Conservation (phyloP, 1,140 invertebrate genomes). For the Epicauta chinensis region DNA sequence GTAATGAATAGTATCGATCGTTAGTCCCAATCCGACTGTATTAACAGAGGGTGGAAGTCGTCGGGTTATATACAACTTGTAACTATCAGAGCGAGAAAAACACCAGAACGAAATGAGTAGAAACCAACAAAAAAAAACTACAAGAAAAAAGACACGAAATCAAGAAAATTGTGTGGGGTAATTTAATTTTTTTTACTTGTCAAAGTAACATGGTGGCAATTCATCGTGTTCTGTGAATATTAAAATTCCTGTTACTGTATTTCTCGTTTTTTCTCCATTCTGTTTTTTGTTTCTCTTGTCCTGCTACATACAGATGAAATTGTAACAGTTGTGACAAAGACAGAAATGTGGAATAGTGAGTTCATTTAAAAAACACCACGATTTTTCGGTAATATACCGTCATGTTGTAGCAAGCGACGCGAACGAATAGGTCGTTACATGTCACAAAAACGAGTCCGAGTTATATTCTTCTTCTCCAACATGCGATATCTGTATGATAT, state of each 20-base stretch:
- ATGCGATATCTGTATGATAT: slow-evolving; percentile 27
- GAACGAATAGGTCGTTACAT: slow-evolving; percentile 20
- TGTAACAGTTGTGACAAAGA: too few relatives aligned
- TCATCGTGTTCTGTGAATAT: too few relatives aligned
- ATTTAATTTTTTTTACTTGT: too few relatives aligned
- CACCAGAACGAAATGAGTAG: background rate
- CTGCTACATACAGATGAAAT: too few relatives aligned
- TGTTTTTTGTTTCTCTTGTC: too few relatives aligned
- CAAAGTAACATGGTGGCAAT: too few relatives aligned
- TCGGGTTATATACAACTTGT: slow-evolving; percentile 4
- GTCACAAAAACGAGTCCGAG: slow-evolving; percentile 23
- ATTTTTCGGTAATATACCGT: background rate
- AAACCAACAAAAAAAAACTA: too few relatives aligned
- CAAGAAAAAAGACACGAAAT: too few relatives aligned
- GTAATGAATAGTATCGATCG: slow-evolving; percentile 33
- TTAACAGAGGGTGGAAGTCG: background rate
- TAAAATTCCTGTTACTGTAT: too few relatives aligned
- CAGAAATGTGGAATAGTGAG: background rate
- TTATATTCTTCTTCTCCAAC: slow-evolving; percentile 20
- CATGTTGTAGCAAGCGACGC: slow-evolving; percentile 19
- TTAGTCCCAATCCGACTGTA: slow-evolving; percentile 8
- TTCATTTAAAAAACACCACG: slow-evolving; percentile 1
- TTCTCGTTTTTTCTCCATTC: too few relatives aligned
- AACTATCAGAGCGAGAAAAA: slow-evolving; percentile 15
- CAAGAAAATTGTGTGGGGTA: too few relatives aligned